Percentiles rank a stretch among this genome's conserved stretches.
Evolutionary conservation across 2,888 invertebrate genomes (phyloP).

Genomic region (Acronicta alni): DNA sequence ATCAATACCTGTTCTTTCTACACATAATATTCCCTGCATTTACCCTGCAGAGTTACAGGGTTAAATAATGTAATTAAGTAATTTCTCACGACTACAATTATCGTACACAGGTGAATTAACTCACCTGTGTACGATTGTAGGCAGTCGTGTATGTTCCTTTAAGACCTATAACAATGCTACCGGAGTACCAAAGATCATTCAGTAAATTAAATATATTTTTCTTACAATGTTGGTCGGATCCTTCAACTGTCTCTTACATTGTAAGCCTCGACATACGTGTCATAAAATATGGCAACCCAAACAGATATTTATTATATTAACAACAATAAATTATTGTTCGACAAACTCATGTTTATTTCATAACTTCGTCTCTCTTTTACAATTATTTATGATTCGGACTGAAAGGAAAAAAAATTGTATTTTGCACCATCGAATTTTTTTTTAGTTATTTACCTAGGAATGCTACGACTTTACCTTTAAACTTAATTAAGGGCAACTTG

Average conservation of each 20-base stretch:
- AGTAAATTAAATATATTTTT: constrained; percentile 20
- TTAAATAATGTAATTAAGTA: background rate
- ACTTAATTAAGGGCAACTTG: background rate
- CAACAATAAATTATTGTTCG: constrained; percentile 51
- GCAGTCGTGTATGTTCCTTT: background rate
- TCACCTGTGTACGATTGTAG: background rate
- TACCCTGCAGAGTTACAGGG: background rate
- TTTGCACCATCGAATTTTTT: constrained; percentile 4
- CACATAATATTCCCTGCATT: background rate
- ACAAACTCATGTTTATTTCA: constrained; percentile 54
- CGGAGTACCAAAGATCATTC: constrained; percentile 14
- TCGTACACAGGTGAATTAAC: too few relatives aligned
- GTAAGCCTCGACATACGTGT: constrained; percentile 34
- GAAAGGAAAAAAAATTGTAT: constrained; percentile 30
- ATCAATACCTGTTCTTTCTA: background rate
- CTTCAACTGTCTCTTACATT: constrained; percentile 38
- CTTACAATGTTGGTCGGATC: constrained; percentile 20
- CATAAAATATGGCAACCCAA: constrained; percentile 43
- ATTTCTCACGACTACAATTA: background rate
- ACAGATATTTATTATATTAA: constrained; percentile 48
- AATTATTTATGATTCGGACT: constrained; percentile 42
- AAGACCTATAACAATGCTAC: constrained; percentile 14
- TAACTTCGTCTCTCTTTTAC: constrained; percentile 46
- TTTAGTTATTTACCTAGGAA: background rate
- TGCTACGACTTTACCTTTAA: constrained; percentile 18